Evolutionary conservation across 2,888 invertebrate species (phyloP).

Genomic region (Xestobium rufovillosum): DNA sequence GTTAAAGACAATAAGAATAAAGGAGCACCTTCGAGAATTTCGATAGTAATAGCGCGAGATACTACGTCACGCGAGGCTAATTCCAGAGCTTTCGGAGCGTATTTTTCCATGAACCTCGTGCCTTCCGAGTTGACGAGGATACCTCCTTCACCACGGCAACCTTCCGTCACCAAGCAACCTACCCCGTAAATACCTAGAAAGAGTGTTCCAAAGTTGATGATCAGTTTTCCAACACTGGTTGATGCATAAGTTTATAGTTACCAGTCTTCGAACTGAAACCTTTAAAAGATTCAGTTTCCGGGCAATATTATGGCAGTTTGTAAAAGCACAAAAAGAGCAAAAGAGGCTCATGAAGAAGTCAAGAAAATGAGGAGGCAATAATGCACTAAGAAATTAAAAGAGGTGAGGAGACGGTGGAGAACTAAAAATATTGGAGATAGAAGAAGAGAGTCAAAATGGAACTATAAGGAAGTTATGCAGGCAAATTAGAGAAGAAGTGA

Average conservation of each 20-base stretch:
- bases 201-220: constrained; percentile 1
- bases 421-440: too few relatives aligned
- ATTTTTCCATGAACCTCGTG: constrained; percentile 95
- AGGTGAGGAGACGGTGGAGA: too few relatives aligned
- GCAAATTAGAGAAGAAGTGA: too few relatives aligned
- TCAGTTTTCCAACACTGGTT: background rate
- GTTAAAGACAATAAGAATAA: background rate
- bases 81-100: constrained; percentile 95
- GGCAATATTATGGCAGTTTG: too few relatives aligned
- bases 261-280: background rate
- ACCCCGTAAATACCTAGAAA: constrained; percentile 69
- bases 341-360: too few relatives aligned
- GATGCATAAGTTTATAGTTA: background rate
- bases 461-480: too few relatives aligned
- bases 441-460: too few relatives aligned
- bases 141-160: constrained; percentile 92
- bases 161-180: constrained; percentile 95
- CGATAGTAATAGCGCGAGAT: constrained; percentile 89
- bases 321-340: too few relatives aligned
- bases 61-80: constrained; percentile 95
- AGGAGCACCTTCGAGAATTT: constrained; percentile 76
- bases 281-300: background rate
- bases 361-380: too few relatives aligned
- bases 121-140: constrained; percentile 90
- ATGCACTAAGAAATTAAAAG: too few relatives aligned